A percentile compares a stretch with the other conserved stretches of the same genome.
Conservation (phyloP, 2,888 invertebrate genomes). For the Marronus borbonicus region DNA sequence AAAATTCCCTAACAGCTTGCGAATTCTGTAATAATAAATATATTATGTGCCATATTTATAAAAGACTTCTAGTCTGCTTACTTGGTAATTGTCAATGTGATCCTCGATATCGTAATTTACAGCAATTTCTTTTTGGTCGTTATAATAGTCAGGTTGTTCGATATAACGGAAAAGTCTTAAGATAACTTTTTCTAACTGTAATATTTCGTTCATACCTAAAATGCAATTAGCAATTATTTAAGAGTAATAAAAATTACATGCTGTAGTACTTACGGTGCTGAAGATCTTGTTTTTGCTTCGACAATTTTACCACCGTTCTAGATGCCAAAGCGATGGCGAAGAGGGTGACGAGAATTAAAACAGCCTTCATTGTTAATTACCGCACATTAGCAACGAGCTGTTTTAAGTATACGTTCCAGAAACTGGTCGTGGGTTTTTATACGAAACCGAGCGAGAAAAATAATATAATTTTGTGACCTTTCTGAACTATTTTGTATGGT, state of each 20-base stretch:
- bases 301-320: neutral
- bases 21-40: constrained; percentile 69
- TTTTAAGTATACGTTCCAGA: constrained; percentile 1
- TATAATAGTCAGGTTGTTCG: constrained; percentile 75
- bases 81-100: constrained; percentile 70
- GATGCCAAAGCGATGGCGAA: constrained; percentile 17
- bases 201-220: constrained; percentile 56
- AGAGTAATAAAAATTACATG: neutral
- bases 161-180: constrained; percentile 76
- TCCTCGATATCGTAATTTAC: constrained; percentile 70
- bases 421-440: constrained; percentile 26
- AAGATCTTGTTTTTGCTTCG: neutral
- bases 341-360: neutral
- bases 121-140: constrained; percentile 74
- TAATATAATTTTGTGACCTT: constrained; percentile 24
- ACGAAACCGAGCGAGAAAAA: constrained; percentile 13
- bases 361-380: constrained; percentile 27
- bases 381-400: constrained; percentile 3
- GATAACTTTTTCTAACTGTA: constrained; percentile 69
- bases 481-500: constrained; percentile 29
- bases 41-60: no score
- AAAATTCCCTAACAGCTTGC: constrained; percentile 74
- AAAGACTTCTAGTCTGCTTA: constrained; percentile 48
- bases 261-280: constrained; percentile 20
- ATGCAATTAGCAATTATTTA: neutral